Evolutionary conservation across 2,113 vertebrate genomes (phyloP).

Genomic region (Myotis davidii): DNA sequence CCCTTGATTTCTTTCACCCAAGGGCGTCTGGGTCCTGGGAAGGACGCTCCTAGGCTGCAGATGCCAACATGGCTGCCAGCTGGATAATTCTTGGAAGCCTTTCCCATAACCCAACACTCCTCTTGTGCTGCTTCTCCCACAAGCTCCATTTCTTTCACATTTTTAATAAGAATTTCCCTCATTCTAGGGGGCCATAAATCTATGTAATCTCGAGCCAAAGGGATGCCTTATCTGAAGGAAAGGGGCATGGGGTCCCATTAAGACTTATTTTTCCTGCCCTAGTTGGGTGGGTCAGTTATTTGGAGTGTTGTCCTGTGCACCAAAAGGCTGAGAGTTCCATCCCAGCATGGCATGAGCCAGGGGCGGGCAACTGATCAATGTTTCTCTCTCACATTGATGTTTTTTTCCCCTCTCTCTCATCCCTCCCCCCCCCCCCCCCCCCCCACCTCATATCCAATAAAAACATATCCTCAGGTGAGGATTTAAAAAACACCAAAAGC

Average conservation of each 20-base stretch:
- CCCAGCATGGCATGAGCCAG: too few species aligned
- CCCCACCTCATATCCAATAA: too few species aligned
- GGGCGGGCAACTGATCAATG: too few species aligned
- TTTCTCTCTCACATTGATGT: too few species aligned
- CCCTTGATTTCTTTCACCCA: not conserved
- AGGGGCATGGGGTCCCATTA: not conserved
- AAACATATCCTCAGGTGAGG: too few species aligned
- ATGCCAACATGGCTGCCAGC: accelerated
- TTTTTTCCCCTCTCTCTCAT: too few species aligned
- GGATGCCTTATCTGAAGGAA: not conserved
- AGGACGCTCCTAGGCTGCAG: not conserved
- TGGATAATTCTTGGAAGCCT: not conserved
- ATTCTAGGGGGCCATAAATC: conserved; percentile 53
- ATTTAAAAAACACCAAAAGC: too few species aligned
- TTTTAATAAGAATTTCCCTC: conserved; percentile 50
- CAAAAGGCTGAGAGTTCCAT: too few species aligned
- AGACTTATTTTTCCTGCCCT: not conserved
- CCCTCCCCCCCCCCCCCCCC: too few species aligned
- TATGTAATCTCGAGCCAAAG: conserved; percentile 54
- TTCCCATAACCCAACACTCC: not conserved
- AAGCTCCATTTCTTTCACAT: not conserved
- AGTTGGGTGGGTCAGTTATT: too few species aligned
- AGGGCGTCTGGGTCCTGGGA: not conserved
- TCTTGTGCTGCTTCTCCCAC: conserved; percentile 12
- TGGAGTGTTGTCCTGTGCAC: too few species aligned